These are phyloP conservation scores for Larimichthys crocea DNA, from an alignment of 2,113 vertebrate species.

Conservation along the genomic window DNA sequence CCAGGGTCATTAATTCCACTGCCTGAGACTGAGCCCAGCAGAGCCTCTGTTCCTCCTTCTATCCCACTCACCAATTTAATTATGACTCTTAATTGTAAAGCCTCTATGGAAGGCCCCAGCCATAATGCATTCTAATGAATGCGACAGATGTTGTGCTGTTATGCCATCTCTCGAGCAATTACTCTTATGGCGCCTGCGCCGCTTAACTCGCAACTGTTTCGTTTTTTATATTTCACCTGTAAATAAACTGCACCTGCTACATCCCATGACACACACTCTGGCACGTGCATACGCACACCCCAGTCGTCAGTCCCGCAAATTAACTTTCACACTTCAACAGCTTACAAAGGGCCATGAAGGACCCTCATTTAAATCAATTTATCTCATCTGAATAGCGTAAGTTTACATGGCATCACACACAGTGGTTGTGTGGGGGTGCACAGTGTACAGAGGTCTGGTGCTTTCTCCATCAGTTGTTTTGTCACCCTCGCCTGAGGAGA, in stretches of 20 bases:
- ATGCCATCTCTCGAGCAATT: slow-evolving; percentile 83
- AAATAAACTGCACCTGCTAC: slow-evolving; percentile 81
- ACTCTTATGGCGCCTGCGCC: slow-evolving; percentile 74
- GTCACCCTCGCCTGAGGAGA: slow-evolving; percentile 6
- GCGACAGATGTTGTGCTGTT: slow-evolving; percentile 86
- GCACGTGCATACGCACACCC: slow-evolving; percentile 27
- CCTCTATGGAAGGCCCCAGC: slow-evolving; percentile 79
- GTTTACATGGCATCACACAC: slow-evolving; percentile 50
- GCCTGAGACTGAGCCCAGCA: slow-evolving; percentile 65
- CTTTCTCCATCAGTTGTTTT: slow-evolving; percentile 23
- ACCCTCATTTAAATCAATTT: slow-evolving; percentile 78
- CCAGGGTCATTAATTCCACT: slow-evolving; percentile 79
- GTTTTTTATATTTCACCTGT: slow-evolving; percentile 80
- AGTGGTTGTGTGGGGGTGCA: slow-evolving; percentile 28
- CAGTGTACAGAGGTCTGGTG: slow-evolving; percentile 21
- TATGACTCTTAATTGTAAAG: slow-evolving; percentile 85
- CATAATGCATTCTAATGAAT: slow-evolving; percentile 86
- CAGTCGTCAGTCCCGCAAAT: slow-evolving; percentile 68
- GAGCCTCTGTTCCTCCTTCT: slow-evolving; percentile 74
- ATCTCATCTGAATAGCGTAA: slow-evolving; percentile 61
- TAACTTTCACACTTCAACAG: slow-evolving; percentile 78
- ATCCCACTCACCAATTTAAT: slow-evolving; percentile 84
- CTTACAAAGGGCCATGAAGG: slow-evolving; percentile 73
- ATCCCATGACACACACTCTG: slow-evolving; percentile 44
- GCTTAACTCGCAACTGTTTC: slow-evolving; percentile 76